Conservation (phyloP, 2,797 vertebrate species). For the Peromyscus melanophrys region DNA sequence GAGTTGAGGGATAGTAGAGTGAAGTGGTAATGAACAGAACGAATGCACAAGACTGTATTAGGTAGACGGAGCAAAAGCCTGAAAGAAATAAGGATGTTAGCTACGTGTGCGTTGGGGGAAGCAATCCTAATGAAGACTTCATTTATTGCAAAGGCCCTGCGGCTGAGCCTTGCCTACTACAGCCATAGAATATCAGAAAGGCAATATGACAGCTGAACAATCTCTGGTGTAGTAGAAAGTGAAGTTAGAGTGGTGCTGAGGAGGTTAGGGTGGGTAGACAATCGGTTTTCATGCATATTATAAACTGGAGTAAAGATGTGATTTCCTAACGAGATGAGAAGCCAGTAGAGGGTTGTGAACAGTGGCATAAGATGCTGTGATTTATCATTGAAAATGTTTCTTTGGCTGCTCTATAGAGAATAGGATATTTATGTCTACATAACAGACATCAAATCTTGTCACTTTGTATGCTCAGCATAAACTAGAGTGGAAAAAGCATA, state of each 20-base stretch:
- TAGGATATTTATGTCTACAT: neutral
- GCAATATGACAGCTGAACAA: neutral
- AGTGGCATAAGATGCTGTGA: neutral
- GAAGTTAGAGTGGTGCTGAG: neutral
- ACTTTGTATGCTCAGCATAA: conserved; percentile 12
- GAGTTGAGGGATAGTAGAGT: neutral
- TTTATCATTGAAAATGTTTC: conserved; percentile 52
- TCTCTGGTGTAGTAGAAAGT: neutral
- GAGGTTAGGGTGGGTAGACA: neutral
- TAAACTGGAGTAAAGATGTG: neutral
- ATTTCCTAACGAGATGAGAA: neutral
- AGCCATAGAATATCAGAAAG: neutral
- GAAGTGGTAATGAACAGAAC: neutral
- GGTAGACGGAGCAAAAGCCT: neutral
- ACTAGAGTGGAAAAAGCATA: neutral
- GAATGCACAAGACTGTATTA: neutral
- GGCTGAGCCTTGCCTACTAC: too few species aligned
- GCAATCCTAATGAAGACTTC: neutral
- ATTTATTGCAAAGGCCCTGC: neutral
- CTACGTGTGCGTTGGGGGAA: neutral
- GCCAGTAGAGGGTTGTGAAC: neutral
- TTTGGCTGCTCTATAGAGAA: conserved; percentile 21
- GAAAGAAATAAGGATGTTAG: neutral
- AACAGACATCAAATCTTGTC: conserved; percentile 39
- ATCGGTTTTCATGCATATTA: neutral